Conservation (phyloP, 2,113 vertebrate species). For the Channa maculata region DNA sequence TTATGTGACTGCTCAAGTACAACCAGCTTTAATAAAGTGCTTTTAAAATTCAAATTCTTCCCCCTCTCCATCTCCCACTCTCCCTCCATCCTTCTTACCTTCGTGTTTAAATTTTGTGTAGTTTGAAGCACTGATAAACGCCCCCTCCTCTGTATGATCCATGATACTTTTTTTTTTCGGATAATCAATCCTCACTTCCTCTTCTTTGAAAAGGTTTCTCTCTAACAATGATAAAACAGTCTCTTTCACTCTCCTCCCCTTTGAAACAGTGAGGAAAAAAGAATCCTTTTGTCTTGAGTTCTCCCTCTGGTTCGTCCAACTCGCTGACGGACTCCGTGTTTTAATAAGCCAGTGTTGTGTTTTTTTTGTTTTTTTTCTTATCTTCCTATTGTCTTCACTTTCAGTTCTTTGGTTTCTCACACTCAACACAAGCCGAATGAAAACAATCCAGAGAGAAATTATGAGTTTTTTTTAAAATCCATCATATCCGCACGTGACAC, state of each 20-base stretch:
- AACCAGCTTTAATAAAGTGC: slow-evolving; percentile 19
- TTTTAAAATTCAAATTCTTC: not conserved
- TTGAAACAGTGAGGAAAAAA: slow-evolving; percentile 11
- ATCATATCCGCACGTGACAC: not conserved
- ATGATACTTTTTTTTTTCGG: not conserved
- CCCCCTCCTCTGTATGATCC: not conserved
- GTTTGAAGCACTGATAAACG: not conserved
- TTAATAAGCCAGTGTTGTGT: slow-evolving; percentile 21
- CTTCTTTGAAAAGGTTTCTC: too few relatives aligned
- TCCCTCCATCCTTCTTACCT: too few relatives aligned
- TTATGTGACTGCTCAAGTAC: slow-evolving; percentile 9
- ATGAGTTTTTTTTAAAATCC: not conserved
- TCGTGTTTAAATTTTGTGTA: not conserved
- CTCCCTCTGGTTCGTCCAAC: not conserved
- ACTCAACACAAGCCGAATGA: not conserved
- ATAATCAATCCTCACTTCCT: not conserved
- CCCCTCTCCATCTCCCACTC: too few relatives aligned
- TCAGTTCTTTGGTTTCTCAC: not conserved
- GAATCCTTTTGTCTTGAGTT: not conserved
- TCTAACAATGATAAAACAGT: too few relatives aligned
- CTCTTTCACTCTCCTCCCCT: not conserved
- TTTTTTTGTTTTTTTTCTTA: slow-evolving; percentile 21
- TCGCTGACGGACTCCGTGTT: slow-evolving; percentile 2
- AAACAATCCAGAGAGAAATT: slow-evolving; percentile 4
- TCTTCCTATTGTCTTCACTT: not conserved